phyloP scores from a whole-genome alignment of 2,888 invertebrate genomes.

The Chromoteleia sp. region DNA sequence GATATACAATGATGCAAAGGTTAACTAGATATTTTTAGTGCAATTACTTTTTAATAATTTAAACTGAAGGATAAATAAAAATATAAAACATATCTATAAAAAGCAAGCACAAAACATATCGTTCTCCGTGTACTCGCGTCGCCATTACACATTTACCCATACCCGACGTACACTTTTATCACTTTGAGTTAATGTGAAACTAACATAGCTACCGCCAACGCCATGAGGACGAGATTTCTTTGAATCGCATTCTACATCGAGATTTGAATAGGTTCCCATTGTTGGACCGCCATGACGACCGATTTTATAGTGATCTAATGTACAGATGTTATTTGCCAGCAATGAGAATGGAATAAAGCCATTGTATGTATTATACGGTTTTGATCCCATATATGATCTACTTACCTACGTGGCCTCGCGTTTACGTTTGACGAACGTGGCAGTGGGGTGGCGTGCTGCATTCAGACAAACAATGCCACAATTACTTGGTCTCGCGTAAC shows the following conservation, averaged over 20 bases:
- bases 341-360: slow-evolving; percentile 82
- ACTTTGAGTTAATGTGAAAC: slow-evolving; percentile 61
- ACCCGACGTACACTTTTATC: slow-evolving; percentile 34
- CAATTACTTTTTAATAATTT: too few relatives aligned
- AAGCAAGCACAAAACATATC: not conserved
- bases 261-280: slow-evolving; percentile 81
- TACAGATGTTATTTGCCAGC: slow-evolving; percentile 84
- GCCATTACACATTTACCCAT: not conserved
- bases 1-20: too few relatives aligned
- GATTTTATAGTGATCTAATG: slow-evolving; percentile 84
- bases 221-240: slow-evolving; percentile 77
- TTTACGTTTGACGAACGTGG: slow-evolving; percentile 64
- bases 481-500: slow-evolving; percentile 72
- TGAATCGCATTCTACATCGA: slow-evolving; percentile 80
- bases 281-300: slow-evolving; percentile 80
- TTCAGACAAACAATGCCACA: slow-evolving; percentile 71
- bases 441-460: slow-evolving; percentile 61
- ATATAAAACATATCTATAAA: too few relatives aligned
- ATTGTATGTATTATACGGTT: slow-evolving; percentile 79
- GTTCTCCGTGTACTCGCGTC: not conserved
- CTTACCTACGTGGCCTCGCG: slow-evolving; percentile 72
- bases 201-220: slow-evolving; percentile 73
- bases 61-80: too few relatives aligned
- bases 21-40: too few relatives aligned
- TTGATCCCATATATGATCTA: slow-evolving; percentile 78